Percentiles rank a stretch among this genome's conserved stretches.
Conservation (phyloP, 1,140 invertebrate species). For the Aplysia californica region DNA sequence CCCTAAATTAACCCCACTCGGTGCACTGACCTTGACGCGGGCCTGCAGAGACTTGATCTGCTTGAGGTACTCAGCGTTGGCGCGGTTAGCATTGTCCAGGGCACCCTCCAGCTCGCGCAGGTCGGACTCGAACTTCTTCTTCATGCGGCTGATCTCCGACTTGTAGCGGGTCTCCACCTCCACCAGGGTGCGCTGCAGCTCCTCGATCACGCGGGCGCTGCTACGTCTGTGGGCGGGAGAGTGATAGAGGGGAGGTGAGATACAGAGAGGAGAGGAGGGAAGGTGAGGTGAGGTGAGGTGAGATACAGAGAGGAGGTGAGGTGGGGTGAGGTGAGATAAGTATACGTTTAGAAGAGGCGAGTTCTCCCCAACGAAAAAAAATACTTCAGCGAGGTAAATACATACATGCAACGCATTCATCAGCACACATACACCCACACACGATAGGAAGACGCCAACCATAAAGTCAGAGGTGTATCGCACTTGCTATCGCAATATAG, state of each 20-base stretch:
- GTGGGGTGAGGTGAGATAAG: no score
- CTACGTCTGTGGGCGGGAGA: conserved; percentile 63
- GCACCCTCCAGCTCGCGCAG: conserved; percentile 64
- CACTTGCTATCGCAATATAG: no score
- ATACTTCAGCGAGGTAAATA: no score
- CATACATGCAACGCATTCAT: no score
- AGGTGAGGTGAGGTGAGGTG: no score
- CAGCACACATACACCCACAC: no score
- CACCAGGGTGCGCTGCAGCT: conserved; percentile 65
- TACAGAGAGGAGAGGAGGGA: neutral
- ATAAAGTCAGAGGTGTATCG: no score
- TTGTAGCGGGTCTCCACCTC: conserved; percentile 68
- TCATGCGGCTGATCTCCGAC: conserved; percentile 63
- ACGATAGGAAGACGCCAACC: no score
- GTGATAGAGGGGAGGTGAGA: no score
- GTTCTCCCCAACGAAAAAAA: no score
- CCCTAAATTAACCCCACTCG: no score
- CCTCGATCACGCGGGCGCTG: conserved; percentile 66
- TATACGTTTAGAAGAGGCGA: neutral
- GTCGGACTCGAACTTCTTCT: conserved; percentile 68
- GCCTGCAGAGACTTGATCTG: conserved; percentile 59
- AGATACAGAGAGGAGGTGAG: neutral
- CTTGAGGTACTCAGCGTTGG: conserved; percentile 62
- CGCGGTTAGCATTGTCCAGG: conserved; percentile 64
- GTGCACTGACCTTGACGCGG: conserved; percentile 62